Conservation (phyloP, 2,888 invertebrate species). For the Latheticus oryzae region DNA sequence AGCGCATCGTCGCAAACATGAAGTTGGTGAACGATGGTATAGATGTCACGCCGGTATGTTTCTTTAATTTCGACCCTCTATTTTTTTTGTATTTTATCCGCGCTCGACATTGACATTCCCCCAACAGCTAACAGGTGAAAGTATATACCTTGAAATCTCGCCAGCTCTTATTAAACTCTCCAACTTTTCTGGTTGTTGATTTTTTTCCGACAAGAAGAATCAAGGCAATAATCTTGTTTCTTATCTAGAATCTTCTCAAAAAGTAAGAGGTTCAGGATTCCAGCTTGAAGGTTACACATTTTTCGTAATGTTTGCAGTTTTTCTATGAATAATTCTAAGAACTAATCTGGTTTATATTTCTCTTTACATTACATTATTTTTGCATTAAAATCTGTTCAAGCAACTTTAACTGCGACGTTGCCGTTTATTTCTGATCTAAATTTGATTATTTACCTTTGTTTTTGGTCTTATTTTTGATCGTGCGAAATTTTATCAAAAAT, state of each 20-base stretch:
- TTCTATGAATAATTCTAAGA: conserved; percentile 34
- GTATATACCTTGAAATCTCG: conserved; percentile 27
- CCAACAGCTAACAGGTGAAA: conserved; percentile 31
- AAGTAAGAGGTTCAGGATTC: conserved; percentile 1
- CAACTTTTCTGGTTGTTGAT: conserved; percentile 7
- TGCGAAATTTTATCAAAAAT: no score
- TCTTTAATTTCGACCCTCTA: conserved; percentile 11
- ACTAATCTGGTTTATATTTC: conserved; percentile 38
- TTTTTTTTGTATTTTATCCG: conserved; percentile 23
- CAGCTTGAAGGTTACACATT: conserved; percentile 26
- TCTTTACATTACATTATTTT: conserved; percentile 38
- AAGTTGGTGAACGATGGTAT: not conserved
- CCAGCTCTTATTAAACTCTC: conserved; percentile 16
- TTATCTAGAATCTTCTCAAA: conserved; percentile 5
- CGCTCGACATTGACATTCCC: conserved; percentile 39
- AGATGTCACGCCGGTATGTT: conserved; percentile 22
- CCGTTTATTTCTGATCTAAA: conserved; percentile 1
- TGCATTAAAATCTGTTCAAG: conserved; percentile 40
- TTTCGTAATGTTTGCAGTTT: conserved; percentile 23
- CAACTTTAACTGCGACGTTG: conserved; percentile 39
- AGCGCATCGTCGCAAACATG: conserved; percentile 13
- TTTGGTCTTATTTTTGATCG: no score
- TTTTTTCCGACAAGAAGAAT: conserved; percentile 7
- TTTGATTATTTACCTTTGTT: no score
- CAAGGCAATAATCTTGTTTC: conserved; percentile 12